Conservation (phyloP, 2,888 invertebrate species). For the Mesorhabditis belari region DNA sequence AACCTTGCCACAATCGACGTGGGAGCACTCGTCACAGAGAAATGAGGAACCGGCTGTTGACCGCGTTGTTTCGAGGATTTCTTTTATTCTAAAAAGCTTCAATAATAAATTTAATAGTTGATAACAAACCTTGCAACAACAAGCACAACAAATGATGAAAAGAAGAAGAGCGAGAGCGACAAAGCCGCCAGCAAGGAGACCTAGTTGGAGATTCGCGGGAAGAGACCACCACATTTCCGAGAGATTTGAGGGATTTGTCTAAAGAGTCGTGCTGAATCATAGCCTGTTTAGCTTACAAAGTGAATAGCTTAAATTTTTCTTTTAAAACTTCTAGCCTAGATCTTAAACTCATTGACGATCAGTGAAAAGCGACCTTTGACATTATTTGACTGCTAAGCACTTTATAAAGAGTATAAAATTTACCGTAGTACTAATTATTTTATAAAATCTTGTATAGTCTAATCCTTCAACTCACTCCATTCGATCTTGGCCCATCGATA, state of each 20-base stretch:
- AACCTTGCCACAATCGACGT: background rate
- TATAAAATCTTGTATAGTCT: background rate
- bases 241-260: conserved; percentile 3
- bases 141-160: conserved; percentile 41
- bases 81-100: no score
- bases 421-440: no score
- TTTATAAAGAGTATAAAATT: no score
- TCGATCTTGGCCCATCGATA: conserved; percentile 1
- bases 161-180: conserved; percentile 36
- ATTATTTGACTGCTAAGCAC: no score
- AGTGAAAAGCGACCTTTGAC: no score
- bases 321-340: no score
- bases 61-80: background rate
- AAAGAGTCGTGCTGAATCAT: background rate
- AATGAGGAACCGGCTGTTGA: background rate
- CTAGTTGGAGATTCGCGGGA: conserved; percentile 36
- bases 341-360: no score
- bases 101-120: no score
- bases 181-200: conserved; percentile 36
- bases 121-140: conserved; percentile 38
- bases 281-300: no score
- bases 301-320: no score
- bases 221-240: conserved; percentile 37
- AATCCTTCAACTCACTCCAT: background rate
- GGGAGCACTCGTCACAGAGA: background rate